Percentiles rank a stretch among this genome's conserved stretches.
Evolutionary conservation across 2,888 invertebrate species (phyloP).

Genomic region (Arrhopalites spinosus): DNA sequence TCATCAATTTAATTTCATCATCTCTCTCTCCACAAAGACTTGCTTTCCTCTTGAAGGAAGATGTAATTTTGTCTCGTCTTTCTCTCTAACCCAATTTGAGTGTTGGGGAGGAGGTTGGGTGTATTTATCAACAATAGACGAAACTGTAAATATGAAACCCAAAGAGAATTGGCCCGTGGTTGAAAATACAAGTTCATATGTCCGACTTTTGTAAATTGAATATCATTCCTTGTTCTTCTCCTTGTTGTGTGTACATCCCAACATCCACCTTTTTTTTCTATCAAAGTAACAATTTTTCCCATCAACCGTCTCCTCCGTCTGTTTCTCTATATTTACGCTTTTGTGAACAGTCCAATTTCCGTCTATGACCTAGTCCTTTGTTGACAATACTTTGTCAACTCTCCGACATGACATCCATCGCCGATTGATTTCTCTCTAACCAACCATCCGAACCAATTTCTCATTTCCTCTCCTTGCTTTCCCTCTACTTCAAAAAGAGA

Average conservation of each 20-base stretch:
- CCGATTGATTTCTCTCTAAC: constrained; percentile 12
- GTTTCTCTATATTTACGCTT: neutral
- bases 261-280: neutral
- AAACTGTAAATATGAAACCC: neutral
- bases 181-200: neutral
- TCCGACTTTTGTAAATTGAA: constrained; percentile 1
- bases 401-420: constrained; percentile 1
- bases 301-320: neutral
- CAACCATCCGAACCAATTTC: constrained; percentile 7
- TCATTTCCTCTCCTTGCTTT: neutral
- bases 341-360: constrained; percentile 13
- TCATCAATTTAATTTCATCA: constrained; percentile 11
- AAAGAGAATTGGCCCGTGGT: neutral
- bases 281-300: constrained; percentile 2
- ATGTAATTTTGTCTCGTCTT: neutral
- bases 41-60: neutral
- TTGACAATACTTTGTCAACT: neutral
- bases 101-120: too few species aligned
- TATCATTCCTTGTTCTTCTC: neutral
- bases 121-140: too few species aligned
- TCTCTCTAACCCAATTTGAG: neutral
- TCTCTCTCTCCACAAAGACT: neutral
- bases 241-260: too few species aligned
- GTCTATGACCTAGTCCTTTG: neutral
- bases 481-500: too few species aligned